phyloP scores from a whole-genome alignment of 2,113 vertebrate genomes.

The Campylorhamphus procurvoides region DNA sequence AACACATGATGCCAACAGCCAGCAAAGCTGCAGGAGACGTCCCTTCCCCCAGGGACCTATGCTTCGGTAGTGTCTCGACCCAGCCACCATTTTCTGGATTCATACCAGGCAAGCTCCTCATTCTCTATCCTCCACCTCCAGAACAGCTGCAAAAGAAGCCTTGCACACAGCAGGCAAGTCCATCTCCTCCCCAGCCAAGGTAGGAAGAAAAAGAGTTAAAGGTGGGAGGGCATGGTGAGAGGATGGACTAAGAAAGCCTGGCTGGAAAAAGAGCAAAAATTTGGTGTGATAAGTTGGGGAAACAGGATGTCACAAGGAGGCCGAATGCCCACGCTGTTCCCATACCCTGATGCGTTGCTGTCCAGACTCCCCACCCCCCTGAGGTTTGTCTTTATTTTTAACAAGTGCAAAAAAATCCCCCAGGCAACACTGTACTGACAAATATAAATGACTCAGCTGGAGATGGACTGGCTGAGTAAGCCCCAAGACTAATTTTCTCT shows the following conservation, averaged over 20 bases:
- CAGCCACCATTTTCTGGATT: neutral
- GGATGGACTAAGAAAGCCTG: neutral
- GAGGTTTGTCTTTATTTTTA: constrained; percentile 64
- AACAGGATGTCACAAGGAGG: constrained; percentile 38
- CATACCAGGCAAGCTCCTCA: neutral
- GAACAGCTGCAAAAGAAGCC: neutral
- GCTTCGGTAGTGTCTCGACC: neutral
- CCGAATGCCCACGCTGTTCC: constrained; percentile 62
- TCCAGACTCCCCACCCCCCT: neutral
- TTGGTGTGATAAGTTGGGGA: constrained; percentile 40
- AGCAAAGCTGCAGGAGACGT: neutral
- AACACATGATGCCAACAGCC: neutral
- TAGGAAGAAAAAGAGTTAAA: neutral
- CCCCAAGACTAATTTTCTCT: constrained; percentile 44
- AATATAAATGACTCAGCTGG: constrained; percentile 35
- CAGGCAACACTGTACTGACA: constrained; percentile 30
- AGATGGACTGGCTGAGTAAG: neutral
- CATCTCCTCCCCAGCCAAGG: neutral
- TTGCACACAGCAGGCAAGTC: neutral
- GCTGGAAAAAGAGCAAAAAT: neutral
- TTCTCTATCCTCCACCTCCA: neutral
- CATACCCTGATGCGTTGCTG: constrained; percentile 3
- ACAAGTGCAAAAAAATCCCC: constrained; percentile 38
- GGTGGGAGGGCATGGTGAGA: neutral
- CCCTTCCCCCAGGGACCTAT: neutral